A percentile compares a stretch with the other conserved stretches of the same genome.
These are phyloP conservation scores for Ferrisia virgata DNA, from an alignment of 2,888 invertebrate genomes.

Conservation along the genomic window DNA sequence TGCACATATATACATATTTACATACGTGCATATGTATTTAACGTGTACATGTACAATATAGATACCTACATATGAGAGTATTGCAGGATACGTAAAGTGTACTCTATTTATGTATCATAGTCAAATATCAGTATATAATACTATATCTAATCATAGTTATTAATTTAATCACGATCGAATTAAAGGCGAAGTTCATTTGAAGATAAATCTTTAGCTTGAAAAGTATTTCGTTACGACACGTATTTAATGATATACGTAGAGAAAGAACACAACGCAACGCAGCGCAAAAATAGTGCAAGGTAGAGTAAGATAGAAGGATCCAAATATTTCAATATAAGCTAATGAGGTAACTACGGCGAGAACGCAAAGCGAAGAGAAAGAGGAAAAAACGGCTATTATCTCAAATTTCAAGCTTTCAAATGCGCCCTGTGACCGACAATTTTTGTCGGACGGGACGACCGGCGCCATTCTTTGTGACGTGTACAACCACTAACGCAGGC, in stretches of 20 bases:
- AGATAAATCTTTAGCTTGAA: constrained; percentile 7
- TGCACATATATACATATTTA: no score
- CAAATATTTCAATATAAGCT: constrained; percentile 44
- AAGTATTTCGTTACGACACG: constrained; percentile 3
- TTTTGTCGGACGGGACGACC: constrained; percentile 39
- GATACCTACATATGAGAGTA: no score
- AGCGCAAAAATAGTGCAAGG: neutral
- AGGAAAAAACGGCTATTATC: constrained; percentile 41
- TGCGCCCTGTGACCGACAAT: constrained; percentile 40
- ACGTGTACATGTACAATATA: no score
- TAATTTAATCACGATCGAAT: constrained; percentile 2
- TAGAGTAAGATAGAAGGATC: constrained; percentile 33
- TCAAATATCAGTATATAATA: neutral
- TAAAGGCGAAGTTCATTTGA: constrained; percentile 7
- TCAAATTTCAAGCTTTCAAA: constrained; percentile 45
- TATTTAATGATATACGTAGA: neutral
- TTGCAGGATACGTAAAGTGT: no score
- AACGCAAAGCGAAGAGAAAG: neutral
- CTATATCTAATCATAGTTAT: neutral
- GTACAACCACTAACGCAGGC: constrained; percentile 27
- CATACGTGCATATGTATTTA: no score
- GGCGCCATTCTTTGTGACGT: constrained; percentile 44
- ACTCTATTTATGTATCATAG: no score
- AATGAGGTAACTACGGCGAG: constrained; percentile 34
- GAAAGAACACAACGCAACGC: neutral